Percentiles rank a stretch among this genome's conserved stretches.
These are phyloP conservation scores for Augochlorella aurata DNA, from an alignment of 2,888 invertebrate genomes.

Conservation along the genomic window DNA sequence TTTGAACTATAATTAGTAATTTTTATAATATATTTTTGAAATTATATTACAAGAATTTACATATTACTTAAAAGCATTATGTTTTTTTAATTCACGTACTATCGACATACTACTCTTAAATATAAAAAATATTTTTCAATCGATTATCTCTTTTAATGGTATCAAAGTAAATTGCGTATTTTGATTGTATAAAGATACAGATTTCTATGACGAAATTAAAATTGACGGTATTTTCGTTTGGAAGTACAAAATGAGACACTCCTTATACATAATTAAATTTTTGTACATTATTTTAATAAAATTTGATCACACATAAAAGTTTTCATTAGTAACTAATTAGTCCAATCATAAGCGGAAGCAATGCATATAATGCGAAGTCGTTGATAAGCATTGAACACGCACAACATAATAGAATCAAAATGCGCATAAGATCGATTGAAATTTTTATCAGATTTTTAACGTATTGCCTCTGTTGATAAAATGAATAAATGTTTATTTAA, in stretches of 20 bases:
- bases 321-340: constrained; percentile 60
- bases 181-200: neutral
- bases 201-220: too few relatives aligned
- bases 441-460: neutral
- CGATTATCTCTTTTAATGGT: neutral
- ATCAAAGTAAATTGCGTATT: neutral
- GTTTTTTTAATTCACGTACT: neutral
- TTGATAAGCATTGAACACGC: constrained; percentile 59
- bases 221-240: neutral
- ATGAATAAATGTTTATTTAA: neutral
- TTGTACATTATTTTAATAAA: constrained; percentile 48
- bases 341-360: constrained; percentile 62
- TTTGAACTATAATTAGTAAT: neutral
- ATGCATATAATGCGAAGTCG: constrained; percentile 58
- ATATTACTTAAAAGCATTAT: neutral
- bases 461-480: neutral
- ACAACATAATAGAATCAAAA: constrained; percentile 4
- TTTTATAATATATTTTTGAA: neutral
- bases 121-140: neutral
- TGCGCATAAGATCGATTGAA: neutral
- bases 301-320: constrained; percentile 58
- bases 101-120: neutral
- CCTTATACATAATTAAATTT: neutral
- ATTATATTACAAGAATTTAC: too few relatives aligned
- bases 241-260: neutral